Evolutionary conservation across 2,888 invertebrate species (phyloP), one percentile per base, ranked within the genome.

Genomic region (Gandaritis pyraliata): DNA sequence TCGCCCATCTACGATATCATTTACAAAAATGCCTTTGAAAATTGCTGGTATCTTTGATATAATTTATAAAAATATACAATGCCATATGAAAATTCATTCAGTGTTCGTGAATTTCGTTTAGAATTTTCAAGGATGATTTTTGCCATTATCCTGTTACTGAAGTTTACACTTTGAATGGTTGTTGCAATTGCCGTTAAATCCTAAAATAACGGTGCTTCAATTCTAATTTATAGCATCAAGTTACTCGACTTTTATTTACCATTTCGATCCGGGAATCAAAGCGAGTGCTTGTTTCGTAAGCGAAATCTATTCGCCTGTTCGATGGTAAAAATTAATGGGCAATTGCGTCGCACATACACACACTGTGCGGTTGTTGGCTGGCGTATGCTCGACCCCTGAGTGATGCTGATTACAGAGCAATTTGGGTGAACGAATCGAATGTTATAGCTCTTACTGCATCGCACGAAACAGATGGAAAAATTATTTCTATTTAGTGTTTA

Each of bases 251-350:
- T 72, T 69, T 68, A 70, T 72, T 66, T 65, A 70, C 57, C 51
- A 71, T 60, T 56, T 51, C 38, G 36, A 54, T 36, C n/a, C 62
- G 49, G 65, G 66, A 65, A 71, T 74, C 69, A 72, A 73, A 76
- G 72, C 68, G 59, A 64, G 59, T 56, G 58, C 58, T 72, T 70
- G 67, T 77, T 77, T 68, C 77, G 74, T 76, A 76, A 77, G 77
- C 76, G 64, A 72, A 74, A 73, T 74, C 54, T 29, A 48, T 48
- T 36, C 30, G 33, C 10, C 51, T 83, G 80, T 73, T 72, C 70
- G 68, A 64, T 66, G 73, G 71, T 70, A 66, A 76, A 77, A 78
- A 77, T 72, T 77, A 72, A 76, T 78, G 59, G 72, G 72, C 69
- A 65, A 77, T 76, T 76, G 73, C 75, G 77, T 70, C 71, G 65